A percentile compares a stretch with the other conserved stretches of the same genome.
phyloP scores from a whole-genome alignment of 2,888 invertebrate genomes.

The Parelbella ahira region DNA sequence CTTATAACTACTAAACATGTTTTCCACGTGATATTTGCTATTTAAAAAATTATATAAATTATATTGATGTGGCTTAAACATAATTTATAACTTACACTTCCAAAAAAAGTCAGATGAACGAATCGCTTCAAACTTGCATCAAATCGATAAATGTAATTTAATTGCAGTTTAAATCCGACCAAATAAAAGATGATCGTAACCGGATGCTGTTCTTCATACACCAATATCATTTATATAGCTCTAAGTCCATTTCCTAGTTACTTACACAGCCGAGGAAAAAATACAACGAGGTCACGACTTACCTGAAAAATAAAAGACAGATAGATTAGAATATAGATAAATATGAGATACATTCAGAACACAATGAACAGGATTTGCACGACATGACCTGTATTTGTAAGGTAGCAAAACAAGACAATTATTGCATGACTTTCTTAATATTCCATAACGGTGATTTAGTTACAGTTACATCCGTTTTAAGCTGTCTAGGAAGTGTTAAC shows the following conservation, averaged over 20 bases:
- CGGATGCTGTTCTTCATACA: conserved; percentile 30
- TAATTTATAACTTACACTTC: no score
- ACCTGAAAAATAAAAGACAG: conserved; percentile 42
- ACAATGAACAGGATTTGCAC: conserved; percentile 19
- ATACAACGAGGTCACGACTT: conserved; percentile 38
- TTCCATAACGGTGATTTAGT: not conserved
- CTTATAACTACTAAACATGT: no score
- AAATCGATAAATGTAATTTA: conserved; percentile 37
- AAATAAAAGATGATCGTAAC: conserved; percentile 35
- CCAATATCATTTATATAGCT: conserved; percentile 23
- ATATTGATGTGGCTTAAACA: no score
- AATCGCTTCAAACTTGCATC: conserved; percentile 22
- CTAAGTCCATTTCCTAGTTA: conserved; percentile 31
- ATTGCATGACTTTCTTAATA: conserved; percentile 5
- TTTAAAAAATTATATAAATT: no score
- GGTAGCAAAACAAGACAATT: conserved; percentile 11
- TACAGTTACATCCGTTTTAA: conserved; percentile 8
- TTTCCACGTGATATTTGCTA: no score
- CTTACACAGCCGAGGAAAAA: conserved; percentile 32
- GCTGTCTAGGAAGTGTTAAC: no score
- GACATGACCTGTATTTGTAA: conserved; percentile 11
- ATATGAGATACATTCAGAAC: conserved; percentile 12
- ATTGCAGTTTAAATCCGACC: conserved; percentile 35
- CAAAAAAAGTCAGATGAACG: no score
- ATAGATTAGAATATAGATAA: conserved; percentile 18